A percentile compares a stretch with the other conserved stretches of the same genome.
Evolutionary conservation across 2,113 vertebrate species (phyloP).

Genomic region (Calonectris borealis): DNA sequence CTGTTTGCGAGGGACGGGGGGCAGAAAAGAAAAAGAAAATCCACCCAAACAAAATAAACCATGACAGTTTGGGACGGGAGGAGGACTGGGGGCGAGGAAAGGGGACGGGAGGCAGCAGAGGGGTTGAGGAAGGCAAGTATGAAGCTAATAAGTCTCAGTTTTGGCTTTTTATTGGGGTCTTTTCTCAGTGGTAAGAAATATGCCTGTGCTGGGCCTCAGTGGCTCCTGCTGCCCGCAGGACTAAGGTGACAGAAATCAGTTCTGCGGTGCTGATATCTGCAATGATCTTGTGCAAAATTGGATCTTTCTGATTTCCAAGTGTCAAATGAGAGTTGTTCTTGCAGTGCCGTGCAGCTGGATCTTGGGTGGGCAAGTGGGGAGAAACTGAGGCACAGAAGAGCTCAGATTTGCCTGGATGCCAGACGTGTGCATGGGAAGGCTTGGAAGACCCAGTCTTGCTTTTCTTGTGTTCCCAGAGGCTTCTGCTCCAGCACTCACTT

Average conservation of each 20-base stretch:
- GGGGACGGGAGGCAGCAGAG: not conserved
- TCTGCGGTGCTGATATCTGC: accelerated
- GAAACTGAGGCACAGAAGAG: not conserved
- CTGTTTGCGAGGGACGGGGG: conserved; percentile 26
- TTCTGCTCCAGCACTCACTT: too few species aligned
- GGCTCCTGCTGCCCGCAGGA: not conserved
- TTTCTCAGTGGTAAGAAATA: not conserved
- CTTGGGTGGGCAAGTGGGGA: accelerated
- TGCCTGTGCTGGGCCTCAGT: not conserved
- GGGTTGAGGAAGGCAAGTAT: not conserved
- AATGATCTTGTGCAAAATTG: accelerated
- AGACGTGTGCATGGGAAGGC: accelerated
- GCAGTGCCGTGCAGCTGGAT: too few species aligned
- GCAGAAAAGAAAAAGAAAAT: conserved; percentile 9
- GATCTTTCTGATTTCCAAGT: accelerated
- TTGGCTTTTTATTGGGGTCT: not conserved
- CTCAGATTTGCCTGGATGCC: not conserved
- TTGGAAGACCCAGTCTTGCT: not conserved
- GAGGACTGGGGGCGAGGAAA: not conserved
- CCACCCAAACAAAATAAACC: conserved; percentile 62
- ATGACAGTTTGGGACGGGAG: conserved; percentile 33
- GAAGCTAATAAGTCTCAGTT: not conserved
- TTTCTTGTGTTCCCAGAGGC: not conserved
- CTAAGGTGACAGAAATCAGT: accelerated
- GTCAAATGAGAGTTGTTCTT: accelerated